Evolutionary conservation across 2,888 invertebrate genomes (phyloP).

Genomic region (Eristalis arbustorum): DNA sequence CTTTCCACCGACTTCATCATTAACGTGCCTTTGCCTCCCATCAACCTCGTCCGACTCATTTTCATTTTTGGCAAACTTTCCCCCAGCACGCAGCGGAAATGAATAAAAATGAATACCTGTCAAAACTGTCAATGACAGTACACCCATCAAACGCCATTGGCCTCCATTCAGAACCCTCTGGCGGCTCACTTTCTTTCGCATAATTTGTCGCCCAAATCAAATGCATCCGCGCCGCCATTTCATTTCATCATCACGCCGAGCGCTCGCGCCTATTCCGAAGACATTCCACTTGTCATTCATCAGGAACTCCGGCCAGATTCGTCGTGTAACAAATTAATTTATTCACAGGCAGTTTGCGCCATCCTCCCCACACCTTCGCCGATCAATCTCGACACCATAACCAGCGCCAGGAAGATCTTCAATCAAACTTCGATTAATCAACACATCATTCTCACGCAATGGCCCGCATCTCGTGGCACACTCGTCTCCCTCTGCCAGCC

Average conservation of each 20-base stretch:
- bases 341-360: background rate
- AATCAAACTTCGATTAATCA: constrained; percentile 63
- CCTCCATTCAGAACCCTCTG: background rate
- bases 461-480: constrained; percentile 26
- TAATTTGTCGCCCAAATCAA: background rate
- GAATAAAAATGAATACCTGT: background rate
- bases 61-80: background rate
- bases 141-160: background rate
- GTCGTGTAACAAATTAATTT: background rate
- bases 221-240: background rate
- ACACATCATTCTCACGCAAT: constrained; percentile 44
- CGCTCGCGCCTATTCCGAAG: background rate
- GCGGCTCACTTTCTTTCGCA: background rate
- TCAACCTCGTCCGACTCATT: background rate
- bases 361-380: background rate
- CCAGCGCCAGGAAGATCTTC: constrained; percentile 10
- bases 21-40: too few species aligned
- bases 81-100: background rate
- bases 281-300: background rate
- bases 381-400: background rate
- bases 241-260: background rate
- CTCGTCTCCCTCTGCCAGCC: background rate
- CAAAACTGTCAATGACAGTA: background rate
- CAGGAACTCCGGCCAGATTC: background rate
- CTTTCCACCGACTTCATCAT: too few species aligned